Evolutionary conservation across 2,797 vertebrate genomes (phyloP).

Genomic region (Cryptoprocta ferox): DNA sequence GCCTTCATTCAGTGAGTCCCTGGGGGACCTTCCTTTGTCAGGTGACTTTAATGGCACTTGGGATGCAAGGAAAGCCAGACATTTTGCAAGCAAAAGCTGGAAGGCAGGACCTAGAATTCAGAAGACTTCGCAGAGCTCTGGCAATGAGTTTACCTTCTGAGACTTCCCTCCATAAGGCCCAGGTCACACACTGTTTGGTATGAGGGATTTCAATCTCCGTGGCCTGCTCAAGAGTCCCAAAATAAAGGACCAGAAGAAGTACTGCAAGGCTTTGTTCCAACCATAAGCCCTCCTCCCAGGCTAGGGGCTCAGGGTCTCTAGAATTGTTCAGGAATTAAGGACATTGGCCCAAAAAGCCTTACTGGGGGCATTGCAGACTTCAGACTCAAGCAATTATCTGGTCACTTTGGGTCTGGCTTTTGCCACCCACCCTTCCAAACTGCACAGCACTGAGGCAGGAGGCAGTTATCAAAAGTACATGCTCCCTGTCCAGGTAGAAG

Average conservation of each 20-base stretch:
- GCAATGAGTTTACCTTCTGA: rapidly evolving
- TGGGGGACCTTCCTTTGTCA: not conserved
- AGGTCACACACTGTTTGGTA: too few relatives aligned
- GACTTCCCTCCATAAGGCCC: not conserved
- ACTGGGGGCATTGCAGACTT: not conserved
- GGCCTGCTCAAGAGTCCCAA: not conserved
- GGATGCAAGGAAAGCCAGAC: not conserved
- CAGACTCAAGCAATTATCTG: not conserved
- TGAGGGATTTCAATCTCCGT: not conserved
- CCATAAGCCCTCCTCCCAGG: not conserved
- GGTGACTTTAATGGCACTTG: too few relatives aligned
- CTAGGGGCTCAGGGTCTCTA: not conserved
- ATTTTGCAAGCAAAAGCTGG: not conserved
- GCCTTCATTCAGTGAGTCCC: not conserved
- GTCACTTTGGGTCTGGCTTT: not conserved
- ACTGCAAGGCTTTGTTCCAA: not conserved
- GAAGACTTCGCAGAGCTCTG: not conserved
- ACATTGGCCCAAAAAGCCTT: not conserved
- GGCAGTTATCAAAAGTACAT: not conserved
- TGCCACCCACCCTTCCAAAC: not conserved
- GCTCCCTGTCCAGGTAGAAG: not conserved
- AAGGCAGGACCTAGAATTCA: not conserved
- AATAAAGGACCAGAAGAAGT: not conserved
- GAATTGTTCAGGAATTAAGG: not conserved
- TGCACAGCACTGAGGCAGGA: not conserved